Percentiles rank a stretch among this genome's conserved stretches.
These are phyloP conservation scores for Trididemnum clinides DNA, from an alignment of 23 tunicate species.

Conservation along the genomic window DNA sequence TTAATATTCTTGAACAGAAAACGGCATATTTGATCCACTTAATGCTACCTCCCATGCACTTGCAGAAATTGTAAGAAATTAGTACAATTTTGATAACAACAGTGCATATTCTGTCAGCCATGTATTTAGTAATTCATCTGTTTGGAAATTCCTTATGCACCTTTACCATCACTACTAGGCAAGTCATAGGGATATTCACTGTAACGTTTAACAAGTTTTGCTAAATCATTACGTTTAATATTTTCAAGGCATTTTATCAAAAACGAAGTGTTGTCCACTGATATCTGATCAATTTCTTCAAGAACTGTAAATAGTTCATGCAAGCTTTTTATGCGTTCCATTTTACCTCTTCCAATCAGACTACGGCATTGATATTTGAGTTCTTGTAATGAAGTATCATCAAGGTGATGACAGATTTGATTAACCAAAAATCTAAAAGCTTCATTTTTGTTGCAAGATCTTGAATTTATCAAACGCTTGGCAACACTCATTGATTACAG, in stretches of 20 bases:
- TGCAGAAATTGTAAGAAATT: too few species aligned
- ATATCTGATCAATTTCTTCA: slow-evolving; percentile 34
- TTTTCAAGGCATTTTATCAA: slow-evolving; percentile 9
- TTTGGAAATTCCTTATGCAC: too few species aligned
- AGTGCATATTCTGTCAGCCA: too few species aligned
- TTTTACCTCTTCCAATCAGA: slow-evolving; percentile 29
- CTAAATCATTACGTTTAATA: slow-evolving; percentile 45
- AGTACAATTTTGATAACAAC: too few species aligned
- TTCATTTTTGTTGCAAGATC: neutral
- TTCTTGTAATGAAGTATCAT: neutral
- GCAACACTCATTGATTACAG: too few species aligned
- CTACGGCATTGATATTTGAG: slow-evolving; percentile 44
- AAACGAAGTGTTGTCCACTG: slow-evolving; percentile 22
- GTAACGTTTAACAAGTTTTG: slow-evolving; percentile 13
- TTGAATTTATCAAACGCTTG: neutral
- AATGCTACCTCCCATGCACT: too few species aligned
- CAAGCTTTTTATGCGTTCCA: slow-evolving; percentile 14
- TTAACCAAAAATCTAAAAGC: neutral
- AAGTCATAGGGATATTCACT: too few species aligned
- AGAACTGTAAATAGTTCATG: slow-evolving; percentile 22
- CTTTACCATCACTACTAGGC: too few species aligned
- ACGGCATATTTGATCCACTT: too few species aligned
- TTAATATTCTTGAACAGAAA: too few species aligned
- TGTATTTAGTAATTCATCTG: too few species aligned
- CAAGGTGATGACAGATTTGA: neutral